Conservation (phyloP, 2,113 vertebrate genomes). For the Sinocyclocheilus grahami region DNA sequence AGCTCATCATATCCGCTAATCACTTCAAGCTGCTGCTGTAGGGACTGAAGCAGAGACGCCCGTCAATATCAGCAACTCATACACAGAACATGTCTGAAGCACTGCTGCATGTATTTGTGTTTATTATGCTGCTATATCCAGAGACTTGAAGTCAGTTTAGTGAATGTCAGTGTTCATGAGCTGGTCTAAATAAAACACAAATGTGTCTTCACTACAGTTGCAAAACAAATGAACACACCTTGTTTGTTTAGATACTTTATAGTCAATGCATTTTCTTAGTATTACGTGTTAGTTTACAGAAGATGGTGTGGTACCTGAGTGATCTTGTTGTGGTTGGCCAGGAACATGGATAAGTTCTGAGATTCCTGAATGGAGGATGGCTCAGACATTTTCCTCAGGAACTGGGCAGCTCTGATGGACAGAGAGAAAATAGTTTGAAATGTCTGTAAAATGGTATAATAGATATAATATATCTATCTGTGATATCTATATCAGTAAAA, state of each 20-base stretch:
- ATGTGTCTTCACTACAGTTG: too few relatives aligned
- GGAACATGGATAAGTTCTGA: conserved; percentile 98
- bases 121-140: neutral
- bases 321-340: conserved; percentile 99
- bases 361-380: conserved; percentile 98
- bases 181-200: too few relatives aligned
- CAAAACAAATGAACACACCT: too few relatives aligned
- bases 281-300: neutral
- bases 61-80: neutral
- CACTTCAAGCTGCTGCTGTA: conserved; percentile 97
- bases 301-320: conserved; percentile 80
- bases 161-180: too few relatives aligned
- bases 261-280: neutral
- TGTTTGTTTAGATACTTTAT: neutral
- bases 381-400: conserved; percentile 97
- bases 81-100: neutral
- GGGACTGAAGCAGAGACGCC: conserved; percentile 76
- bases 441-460: too few relatives aligned
- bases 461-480: too few relatives aligned
- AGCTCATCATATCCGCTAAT: conserved; percentile 95
- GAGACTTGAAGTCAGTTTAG: neutral
- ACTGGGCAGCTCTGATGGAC: conserved; percentile 87
- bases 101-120: neutral
- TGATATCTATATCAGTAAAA: too few relatives aligned
- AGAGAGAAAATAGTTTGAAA: conserved; percentile 47